phyloP scores from a whole-genome alignment of 1,140 invertebrate species.

The Drosophila fuyamai region DNA sequence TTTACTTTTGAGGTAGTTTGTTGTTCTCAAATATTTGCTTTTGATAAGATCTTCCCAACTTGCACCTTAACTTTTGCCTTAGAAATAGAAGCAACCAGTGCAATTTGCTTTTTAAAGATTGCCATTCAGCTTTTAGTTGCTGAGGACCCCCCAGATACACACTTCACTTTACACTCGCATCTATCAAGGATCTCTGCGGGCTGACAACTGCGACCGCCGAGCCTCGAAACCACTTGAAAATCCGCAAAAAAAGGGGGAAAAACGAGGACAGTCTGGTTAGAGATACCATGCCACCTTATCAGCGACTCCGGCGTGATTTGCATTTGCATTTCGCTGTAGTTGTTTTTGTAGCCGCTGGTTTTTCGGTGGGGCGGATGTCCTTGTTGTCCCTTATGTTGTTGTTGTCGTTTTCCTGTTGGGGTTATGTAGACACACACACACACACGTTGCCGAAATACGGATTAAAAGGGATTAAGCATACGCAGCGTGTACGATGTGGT shows the following conservation, averaged over 20 bases:
- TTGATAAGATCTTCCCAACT: slow-evolving; percentile 37
- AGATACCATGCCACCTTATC: slow-evolving; percentile 43
- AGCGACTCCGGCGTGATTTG: slow-evolving; percentile 51
- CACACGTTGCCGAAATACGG: slow-evolving; percentile 69
- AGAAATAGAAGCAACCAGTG: slow-evolving; percentile 27
- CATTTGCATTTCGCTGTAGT: slow-evolving; percentile 45
- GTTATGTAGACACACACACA: slow-evolving; percentile 52
- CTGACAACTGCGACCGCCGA: slow-evolving; percentile 36
- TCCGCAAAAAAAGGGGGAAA: slow-evolving; percentile 29
- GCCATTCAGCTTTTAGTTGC: slow-evolving; percentile 23
- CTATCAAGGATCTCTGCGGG: slow-evolving; percentile 41
- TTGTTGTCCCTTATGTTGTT: slow-evolving; percentile 31
- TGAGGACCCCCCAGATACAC: slow-evolving; percentile 17
- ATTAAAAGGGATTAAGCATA: slow-evolving; percentile 80
- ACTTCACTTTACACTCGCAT: slow-evolving; percentile 33
- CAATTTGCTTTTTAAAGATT: slow-evolving; percentile 10
- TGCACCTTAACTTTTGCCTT: slow-evolving; percentile 2
- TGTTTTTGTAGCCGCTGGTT: slow-evolving; percentile 30
- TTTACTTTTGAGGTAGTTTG: not conserved
- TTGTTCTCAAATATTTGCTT: slow-evolving; percentile 60
- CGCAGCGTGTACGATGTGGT: slow-evolving; percentile 63
- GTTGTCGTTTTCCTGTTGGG: slow-evolving; percentile 36
- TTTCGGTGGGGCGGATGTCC: slow-evolving; percentile 12
- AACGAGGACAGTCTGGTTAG: slow-evolving; percentile 24
- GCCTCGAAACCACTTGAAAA: slow-evolving; percentile 25